Evolutionary conservation across 1,140 invertebrate species (phyloP).

Genomic region (Cotesia chilonis): DNA sequence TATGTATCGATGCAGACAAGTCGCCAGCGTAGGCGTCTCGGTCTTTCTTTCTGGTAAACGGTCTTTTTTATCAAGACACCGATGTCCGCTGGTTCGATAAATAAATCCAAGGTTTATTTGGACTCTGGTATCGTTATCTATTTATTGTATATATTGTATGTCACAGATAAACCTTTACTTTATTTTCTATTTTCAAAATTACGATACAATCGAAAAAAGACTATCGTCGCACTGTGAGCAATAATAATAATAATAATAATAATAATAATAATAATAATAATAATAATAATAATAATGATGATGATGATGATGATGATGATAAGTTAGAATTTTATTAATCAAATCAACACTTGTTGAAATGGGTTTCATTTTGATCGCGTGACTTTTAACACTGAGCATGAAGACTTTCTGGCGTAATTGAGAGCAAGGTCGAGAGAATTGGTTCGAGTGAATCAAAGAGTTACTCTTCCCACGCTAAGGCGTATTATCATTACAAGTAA

Average conservation of each 20-base stretch:
- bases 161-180: conserved; percentile 26
- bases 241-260: too few relatives aligned
- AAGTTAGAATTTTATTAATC: conserved; percentile 7
- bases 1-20: conserved; percentile 3
- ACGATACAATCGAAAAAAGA: neutral
- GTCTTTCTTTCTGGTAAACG: conserved; percentile 37
- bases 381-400: conserved; percentile 11
- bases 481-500: conserved; percentile 11
- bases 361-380: conserved; percentile 21
- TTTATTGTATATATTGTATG: conserved; percentile 23
- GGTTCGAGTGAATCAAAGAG: conserved; percentile 1
- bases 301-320: neutral
- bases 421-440: conserved; percentile 13
- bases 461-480: conserved; percentile 9
- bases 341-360: conserved; percentile 8
- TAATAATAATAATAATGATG: neutral
- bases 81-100: conserved; percentile 44
- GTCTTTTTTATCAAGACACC: conserved; percentile 44
- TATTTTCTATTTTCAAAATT: neutral
- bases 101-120: conserved; percentile 45
- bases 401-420: conserved; percentile 3
- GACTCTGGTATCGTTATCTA: conserved; percentile 23
- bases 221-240: too few relatives aligned
- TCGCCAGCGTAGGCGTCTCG: conserved; percentile 26
- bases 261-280: neutral